These are phyloP conservation scores for Uropsilus gracilis DNA, from an alignment of 2,113 vertebrate species.

Conservation along the genomic window DNA sequence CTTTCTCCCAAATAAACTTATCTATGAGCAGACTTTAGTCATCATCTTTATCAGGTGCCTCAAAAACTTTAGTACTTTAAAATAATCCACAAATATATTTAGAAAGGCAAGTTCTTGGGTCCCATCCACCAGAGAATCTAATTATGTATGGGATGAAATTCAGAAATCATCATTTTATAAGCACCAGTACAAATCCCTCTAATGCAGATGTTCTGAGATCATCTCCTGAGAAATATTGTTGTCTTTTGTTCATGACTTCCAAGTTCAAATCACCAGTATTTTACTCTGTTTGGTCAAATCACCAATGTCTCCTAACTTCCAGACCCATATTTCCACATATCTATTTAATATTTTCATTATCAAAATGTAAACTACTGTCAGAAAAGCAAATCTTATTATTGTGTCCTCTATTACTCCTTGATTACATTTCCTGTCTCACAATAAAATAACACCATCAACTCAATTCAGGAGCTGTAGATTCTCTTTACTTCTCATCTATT, in stretches of 20 bases:
- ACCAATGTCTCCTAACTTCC: not conserved
- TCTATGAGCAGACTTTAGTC: not conserved
- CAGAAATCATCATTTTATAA: not conserved
- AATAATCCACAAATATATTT: not conserved
- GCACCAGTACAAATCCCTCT: not conserved
- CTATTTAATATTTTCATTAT: not conserved
- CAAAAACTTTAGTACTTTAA: not conserved
- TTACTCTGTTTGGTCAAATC: not conserved
- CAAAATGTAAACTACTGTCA: not conserved
- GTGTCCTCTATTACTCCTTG: not conserved
- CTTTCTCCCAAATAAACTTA: not conserved
- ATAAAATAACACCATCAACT: not conserved
- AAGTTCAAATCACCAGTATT: not conserved
- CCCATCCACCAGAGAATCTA: not conserved
- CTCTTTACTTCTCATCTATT: not conserved
- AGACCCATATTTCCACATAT: not conserved
- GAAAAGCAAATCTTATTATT: slow-evolving; percentile 20
- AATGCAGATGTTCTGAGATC: not conserved
- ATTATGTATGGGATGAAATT: not conserved
- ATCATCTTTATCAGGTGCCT: not conserved
- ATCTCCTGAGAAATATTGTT: not conserved
- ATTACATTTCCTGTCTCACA: not conserved
- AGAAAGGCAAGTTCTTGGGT: not conserved
- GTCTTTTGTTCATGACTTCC: not conserved
- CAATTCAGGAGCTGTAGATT: not conserved